Evolutionary conservation across 2,113 vertebrate genomes (phyloP).

Genomic region (Phaethon lepturus): DNA sequence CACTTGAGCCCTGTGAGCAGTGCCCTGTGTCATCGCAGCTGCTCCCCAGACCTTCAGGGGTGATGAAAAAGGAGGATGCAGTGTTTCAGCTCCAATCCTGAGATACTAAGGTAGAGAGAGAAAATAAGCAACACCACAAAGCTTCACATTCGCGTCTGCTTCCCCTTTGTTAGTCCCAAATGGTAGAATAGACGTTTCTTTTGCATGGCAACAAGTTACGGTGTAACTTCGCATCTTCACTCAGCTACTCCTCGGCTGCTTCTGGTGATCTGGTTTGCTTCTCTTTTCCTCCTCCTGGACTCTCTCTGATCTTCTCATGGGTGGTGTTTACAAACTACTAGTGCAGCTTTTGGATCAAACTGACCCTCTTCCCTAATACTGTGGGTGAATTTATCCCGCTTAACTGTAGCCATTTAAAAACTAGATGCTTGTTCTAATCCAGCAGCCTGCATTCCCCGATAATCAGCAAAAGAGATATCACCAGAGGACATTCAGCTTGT

Average conservation of each 20-base stretch:
- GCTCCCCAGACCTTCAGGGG: neutral
- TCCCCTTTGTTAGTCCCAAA: neutral
- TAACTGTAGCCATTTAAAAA: neutral
- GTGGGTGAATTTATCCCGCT: neutral
- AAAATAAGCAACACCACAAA: neutral
- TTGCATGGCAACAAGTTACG: neutral
- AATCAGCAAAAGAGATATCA: neutral
- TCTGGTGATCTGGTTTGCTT: neutral
- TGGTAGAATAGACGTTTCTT: neutral
- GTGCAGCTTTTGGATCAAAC: neutral
- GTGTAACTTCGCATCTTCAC: neutral
- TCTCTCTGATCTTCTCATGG: neutral
- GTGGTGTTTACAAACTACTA: neutral
- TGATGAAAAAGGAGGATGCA: neutral
- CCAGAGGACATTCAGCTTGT: neutral
- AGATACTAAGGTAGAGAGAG: neutral
- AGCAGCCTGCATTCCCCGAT: neutral
- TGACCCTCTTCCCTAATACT: neutral
- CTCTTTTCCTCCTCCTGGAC: neutral
- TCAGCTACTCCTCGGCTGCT: neutral
- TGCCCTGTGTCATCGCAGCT: neutral
- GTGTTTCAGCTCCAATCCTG: neutral
- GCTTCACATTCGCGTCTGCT: neutral
- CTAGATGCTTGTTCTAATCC: neutral
- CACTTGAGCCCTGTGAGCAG: neutral